Percentiles rank a stretch among this genome's conserved stretches.
Evolutionary conservation across 2,113 vertebrate species (phyloP).

Genomic region (Rhipidura dahli): DNA sequence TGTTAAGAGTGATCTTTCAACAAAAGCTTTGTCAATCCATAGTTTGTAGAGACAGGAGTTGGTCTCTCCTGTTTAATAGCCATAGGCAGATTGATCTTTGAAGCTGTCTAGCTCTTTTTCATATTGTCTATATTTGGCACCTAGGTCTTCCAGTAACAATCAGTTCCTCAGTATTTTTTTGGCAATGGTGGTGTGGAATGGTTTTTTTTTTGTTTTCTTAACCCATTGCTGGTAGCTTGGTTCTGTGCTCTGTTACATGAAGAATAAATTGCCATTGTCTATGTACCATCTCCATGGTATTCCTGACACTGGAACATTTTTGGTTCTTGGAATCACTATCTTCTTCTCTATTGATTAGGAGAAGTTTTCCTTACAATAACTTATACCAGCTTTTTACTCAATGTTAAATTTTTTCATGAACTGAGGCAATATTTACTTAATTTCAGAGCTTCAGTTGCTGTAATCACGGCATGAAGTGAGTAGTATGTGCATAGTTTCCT

Average conservation of each 20-base stretch:
- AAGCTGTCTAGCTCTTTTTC: not conserved
- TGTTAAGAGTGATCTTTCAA: not conserved
- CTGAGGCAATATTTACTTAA: not conserved
- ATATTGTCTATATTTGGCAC: not conserved
- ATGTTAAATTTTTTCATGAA: not conserved
- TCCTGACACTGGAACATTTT: not conserved
- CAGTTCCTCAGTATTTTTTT: not conserved
- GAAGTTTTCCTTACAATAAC: not conserved
- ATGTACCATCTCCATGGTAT: not conserved
- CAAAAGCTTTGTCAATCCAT: not conserved
- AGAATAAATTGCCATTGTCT: not conserved
- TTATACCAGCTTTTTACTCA: not conserved
- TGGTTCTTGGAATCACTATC: not conserved
- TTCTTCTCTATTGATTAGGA: not conserved
- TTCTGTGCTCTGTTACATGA: not conserved
- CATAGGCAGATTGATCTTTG: not conserved
- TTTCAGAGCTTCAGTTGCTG: not conserved
- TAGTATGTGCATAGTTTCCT: not conserved
- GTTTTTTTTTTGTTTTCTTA: not conserved
- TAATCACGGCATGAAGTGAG: not conserved
- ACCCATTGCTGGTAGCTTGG: not conserved
- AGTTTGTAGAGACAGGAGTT: not conserved
- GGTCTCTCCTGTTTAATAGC: not conserved
- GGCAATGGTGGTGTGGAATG: not conserved
- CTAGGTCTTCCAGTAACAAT: not conserved